Evolutionary conservation across 2,888 invertebrate genomes (phyloP), one percentile per base, ranked within the genome.

Genomic region (Diplazon laetatorius): DNA sequence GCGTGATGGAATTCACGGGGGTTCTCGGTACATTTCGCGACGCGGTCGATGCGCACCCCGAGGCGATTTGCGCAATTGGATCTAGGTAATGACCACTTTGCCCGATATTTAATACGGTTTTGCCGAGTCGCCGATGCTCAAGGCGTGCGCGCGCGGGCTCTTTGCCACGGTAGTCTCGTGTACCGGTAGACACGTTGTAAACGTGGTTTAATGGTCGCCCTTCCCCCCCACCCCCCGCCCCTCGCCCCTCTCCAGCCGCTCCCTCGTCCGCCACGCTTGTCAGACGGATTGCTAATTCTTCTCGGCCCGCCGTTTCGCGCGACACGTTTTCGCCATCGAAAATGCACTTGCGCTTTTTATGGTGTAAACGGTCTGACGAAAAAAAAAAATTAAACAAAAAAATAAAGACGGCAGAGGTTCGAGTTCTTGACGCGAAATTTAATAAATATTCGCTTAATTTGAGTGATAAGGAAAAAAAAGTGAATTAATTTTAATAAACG

Each of bases 51-150:
- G 73, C 76, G 44, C 70, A 70, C 70, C 55, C 55, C 55, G 62
- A 46, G 66, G 52, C 68, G 76, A 82, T 82, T 82, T 80, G 81
- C 79, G 81, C 85, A 85, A 85, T 84, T 84, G 79, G 80, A 83
- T 85, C 81, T 84, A 82, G 81, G 81, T 83, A 83, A 85, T 83
- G 80, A 73, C 80, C 82, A 80, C 80, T 83, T 84, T 75, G 74
- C 63, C 62, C 37, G 65, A 82, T 80, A 78, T 82, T 80, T 83
- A 80, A 82, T 77, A 59, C 68, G 22, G 50, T 76, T 79, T 62
- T 52, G 62, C 59, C 55, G 4, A 2, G 44, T 30, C 25, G 60
- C 18, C 30, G 55, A 30, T 42, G 35, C 50, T 59, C 78, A 65
- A 42, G 59, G 60, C 52, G 52, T 52, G 37, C 20, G 30, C 37